Conservation (phyloP, 1,140 invertebrate species). For the Drosophila kohkoa region DNA sequence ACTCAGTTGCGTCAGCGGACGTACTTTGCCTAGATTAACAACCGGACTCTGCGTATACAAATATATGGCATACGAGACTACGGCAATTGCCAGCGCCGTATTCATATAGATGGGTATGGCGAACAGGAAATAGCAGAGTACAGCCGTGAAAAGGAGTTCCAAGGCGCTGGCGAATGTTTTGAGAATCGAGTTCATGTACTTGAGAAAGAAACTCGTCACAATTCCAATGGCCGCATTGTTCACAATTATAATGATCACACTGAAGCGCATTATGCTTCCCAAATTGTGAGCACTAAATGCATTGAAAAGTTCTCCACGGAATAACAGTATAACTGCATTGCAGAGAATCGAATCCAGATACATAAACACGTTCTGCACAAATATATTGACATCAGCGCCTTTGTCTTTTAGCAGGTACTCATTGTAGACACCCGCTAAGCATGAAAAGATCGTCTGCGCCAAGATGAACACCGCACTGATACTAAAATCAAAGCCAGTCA, state of each 20-base stretch:
- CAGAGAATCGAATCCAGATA: slow-evolving; percentile 97
- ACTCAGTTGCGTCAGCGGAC: slow-evolving; percentile 58
- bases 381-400: slow-evolving; percentile 93
- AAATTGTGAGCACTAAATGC: slow-evolving; percentile 88
- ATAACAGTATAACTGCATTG: slow-evolving; percentile 90
- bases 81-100: slow-evolving; percentile 92
- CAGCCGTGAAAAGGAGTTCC: slow-evolving; percentile 95
- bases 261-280: slow-evolving; percentile 87
- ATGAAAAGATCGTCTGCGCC: slow-evolving; percentile 95
- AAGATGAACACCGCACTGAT: slow-evolving; percentile 91
- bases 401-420: slow-evolving; percentile 96
- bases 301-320: slow-evolving; percentile 87
- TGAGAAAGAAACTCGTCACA: slow-evolving; percentile 96
- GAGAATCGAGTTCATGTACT: slow-evolving; percentile 96
- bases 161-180: slow-evolving; percentile 98
- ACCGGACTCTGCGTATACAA: slow-evolving; percentile 97
- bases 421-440: slow-evolving; percentile 97
- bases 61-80: slow-evolving; percentile 93
- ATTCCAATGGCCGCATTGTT: slow-evolving; percentile 97
- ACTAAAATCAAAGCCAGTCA: slow-evolving; percentile 86
- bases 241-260: slow-evolving; percentile 93
- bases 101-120: slow-evolving; percentile 93
- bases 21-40: slow-evolving; percentile 85
- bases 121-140: slow-evolving; percentile 95
- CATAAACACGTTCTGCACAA: slow-evolving; percentile 98